Evolutionary conservation across 2,797 vertebrate species (phyloP), one percentile per base, ranked within the genome.

Genomic region (Carapus acus): DNA sequence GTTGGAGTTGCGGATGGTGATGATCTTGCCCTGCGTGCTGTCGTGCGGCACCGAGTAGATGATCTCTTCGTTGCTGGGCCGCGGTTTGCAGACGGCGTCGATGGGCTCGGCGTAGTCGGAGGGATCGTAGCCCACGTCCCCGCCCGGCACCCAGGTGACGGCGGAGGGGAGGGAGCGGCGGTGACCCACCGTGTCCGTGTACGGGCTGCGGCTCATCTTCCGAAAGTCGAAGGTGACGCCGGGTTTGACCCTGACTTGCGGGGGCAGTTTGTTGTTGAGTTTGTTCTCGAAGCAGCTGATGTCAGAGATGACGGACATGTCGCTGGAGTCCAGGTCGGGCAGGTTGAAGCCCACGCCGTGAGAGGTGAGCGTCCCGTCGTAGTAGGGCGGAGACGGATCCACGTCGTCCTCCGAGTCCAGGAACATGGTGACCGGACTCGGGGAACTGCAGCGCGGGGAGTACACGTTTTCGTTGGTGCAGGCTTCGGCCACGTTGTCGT

Each of bases 11-110:
- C 96, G 88, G 49, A 98, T 90, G 53, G 96, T 98, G 76, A 98
- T 98, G 78, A 98, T 98, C 77, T 98, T 98, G 47, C 96, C 96
- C 66, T 98, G 96, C 14, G 95, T 98, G 87, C 95, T 98, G 84
- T 98, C 95, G 0, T 98, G 95, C 0, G 96, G 96, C 45, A 98
- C 95, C 0, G 96, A 98, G 77, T 98, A 98, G 64, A 98, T 98
- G 74, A 93, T 97, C 74, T 98, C 96, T 65, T 98, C 95, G 8
- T 96, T 94, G 61, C 91, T 93, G 0, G 82, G 89, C 14, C 94
- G 85, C 0, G 96, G 96, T 50, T 95, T 96, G 3, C 87, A 91
- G 58, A 98, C 93, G 0, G 96, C 93, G 1, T 98, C 96, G 71
- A 97, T 89, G 0, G 96, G 96, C 45, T 98, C 96, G 0, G 95